A percentile compares a stretch with the other conserved stretches of the same genome.
Conservation (phyloP, 1,140 invertebrate species). For the Drosophila melanica region DNA sequence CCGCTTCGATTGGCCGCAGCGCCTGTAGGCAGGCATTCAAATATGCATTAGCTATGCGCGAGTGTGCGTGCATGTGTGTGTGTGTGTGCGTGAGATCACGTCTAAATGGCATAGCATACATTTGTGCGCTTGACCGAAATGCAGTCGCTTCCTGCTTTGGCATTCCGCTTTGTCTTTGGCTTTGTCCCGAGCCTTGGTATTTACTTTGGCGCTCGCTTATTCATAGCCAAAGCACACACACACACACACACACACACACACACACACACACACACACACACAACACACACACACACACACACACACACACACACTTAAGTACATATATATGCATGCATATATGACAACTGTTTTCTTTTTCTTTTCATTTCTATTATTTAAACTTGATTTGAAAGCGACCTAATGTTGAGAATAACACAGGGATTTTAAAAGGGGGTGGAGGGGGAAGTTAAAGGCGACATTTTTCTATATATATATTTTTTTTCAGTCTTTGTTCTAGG, state of each 20-base stretch:
- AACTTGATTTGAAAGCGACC: constrained; percentile 62
- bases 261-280: not conserved
- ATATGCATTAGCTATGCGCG: constrained; percentile 39
- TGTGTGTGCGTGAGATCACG: constrained; percentile 34
- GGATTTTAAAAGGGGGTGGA: not conserved
- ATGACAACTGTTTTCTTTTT: constrained; percentile 8
- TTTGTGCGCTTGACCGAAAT: constrained; percentile 74
- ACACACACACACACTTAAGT: not conserved
- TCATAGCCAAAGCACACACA: constrained; percentile 31
- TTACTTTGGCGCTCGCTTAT: constrained; percentile 46
- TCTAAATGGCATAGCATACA: constrained; percentile 70
- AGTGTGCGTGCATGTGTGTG: constrained; percentile 8
- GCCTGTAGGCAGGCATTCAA: constrained; percentile 25
- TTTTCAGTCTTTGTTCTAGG: constrained; percentile 34
- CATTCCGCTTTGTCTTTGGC: constrained; percentile 43
- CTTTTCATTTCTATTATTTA: constrained; percentile 45
- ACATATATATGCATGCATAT: constrained; percentile 8
- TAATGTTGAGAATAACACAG: constrained; percentile 44
- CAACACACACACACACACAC: not conserved
- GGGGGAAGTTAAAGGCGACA: not conserved
- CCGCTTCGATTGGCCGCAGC: constrained; percentile 57
- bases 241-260: constrained; percentile 1
- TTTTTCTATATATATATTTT: constrained; percentile 4
- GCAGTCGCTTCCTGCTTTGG: constrained; percentile 56
- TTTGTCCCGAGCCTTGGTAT: constrained; percentile 37